Evolutionary conservation across 2,888 invertebrate genomes (phyloP), one percentile per base, ranked within the genome.

Genomic region (Pheosia gnoma): DNA sequence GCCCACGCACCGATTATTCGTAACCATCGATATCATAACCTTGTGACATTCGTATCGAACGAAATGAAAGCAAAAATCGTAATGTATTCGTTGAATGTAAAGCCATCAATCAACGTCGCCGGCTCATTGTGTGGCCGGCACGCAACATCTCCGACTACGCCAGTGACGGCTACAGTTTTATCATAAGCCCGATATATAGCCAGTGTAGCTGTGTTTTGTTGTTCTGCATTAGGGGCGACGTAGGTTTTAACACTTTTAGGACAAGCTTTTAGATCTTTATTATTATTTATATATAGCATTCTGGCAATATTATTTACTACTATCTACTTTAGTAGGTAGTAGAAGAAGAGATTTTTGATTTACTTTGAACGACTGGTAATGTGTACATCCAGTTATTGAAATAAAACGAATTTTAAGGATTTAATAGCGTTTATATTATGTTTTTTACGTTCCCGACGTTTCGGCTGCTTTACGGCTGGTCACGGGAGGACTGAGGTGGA

Each of bases 41-140:
- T 93, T 88, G 89, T 90, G 92, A 92, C 90, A 91, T 91, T 90
- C 87, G 87, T 89, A 93, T 92, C 90, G 88, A 90, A 90, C 81
- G 85, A 85, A 87, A 87, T 87, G 92, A 93, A 93, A 93, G 93
- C 93, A 93, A 92, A 92, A 93, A 92, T 93, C 88, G 89, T 93
- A 93, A 93, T 93, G 92, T 93, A 91, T 92, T 93, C 92, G 90
- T 91, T 91, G 86, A 91, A 91, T 90, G 90, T 86, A 81, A 75
- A 82, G 83, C 82, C 90, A 93, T 93, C 90, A 87, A 93, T 93
- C 93, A 93, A 91, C 76, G 93, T 92, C 93, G 80, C 70, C 86
- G 83, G 87, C 90, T 90, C 88, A 90, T 93, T 93, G 93, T 93
- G 92, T 88, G 91, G 93, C 89, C 91, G 81, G 87, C 92, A 90